Evolutionary conservation across 2,113 vertebrate genomes (phyloP), one percentile per base, ranked within the genome.

Genomic region (Ochotona princeps): DNA sequence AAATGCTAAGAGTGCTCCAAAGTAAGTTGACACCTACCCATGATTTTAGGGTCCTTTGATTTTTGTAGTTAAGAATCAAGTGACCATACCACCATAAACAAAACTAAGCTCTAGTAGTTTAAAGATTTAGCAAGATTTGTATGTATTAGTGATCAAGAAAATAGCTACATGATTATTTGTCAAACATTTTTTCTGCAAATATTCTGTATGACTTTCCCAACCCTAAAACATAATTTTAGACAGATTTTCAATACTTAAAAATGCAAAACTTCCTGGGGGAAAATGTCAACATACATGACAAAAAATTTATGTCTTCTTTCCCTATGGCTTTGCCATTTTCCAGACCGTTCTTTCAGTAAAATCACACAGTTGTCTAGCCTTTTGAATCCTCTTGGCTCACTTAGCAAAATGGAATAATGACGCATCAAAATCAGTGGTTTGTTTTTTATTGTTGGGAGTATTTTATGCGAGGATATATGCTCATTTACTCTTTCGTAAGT

Each of bases 11-110:
- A 28, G 17, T 2, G 1, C 5, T 94, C 35, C 95, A 95, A 38
- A 96, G 96, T 96, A 91, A 96, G 96, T 91, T 82, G 90, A 38
- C 8, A 38, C 7, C 3, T 13, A 11, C 30, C 15, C 17, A 11
- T 35, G 35, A 73, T 30, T 25, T 38, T 4, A 7, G 11, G 5
- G 14, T 21, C 28, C 23, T 78, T 63, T 15, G 38, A 20, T 28
- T 65, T 80, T 82, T 76, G 2, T 60, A 38, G 57, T 44, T 76
- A 44, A 60, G 57, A 81, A 63, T 69, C 51, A n/a, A 30, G 7
- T 21, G 23, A 28, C 15, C 38, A 66, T 83, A 18, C 32, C 35
- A 35, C 38, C 65, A 6, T 51, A 49, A 74, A 69, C 66, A 21
- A 66, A 95, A 84, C 14, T 66, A n/a, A 73, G 47, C 82, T 80